phyloP scores from a whole-genome alignment of 1,140 invertebrate species.

The Contarinia nasturtii region DNA sequence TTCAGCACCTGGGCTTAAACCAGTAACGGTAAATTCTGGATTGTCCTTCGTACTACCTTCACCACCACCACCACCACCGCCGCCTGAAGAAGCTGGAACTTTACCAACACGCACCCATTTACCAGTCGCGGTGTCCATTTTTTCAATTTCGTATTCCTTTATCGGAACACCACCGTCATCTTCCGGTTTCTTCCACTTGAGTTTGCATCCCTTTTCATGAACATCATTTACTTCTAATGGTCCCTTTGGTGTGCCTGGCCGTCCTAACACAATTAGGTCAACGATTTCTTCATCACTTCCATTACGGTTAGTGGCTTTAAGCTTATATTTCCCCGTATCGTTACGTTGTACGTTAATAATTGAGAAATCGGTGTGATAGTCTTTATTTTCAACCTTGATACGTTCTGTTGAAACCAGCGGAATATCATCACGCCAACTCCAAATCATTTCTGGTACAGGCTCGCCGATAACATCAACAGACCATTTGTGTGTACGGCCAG shows the following conservation, averaged over 20 bases:
- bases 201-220: conserved; percentile 67
- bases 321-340: conserved; percentile 80
- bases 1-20: conserved; percentile 74
- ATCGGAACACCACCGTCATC: conserved; percentile 88
- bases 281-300: conserved; percentile 78
- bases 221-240: conserved; percentile 76
- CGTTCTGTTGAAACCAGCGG: conserved; percentile 62
- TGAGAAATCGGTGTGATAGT: conserved; percentile 80
- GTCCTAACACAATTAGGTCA: conserved; percentile 77
- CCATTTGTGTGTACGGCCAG: conserved; percentile 81
- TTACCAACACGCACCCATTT: conserved; percentile 77
- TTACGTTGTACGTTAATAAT: conserved; percentile 64
- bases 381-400: conserved; percentile 73
- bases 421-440: conserved; percentile 72
- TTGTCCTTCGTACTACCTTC: conserved; percentile 49
- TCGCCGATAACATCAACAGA: conserved; percentile 79
- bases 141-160: conserved; percentile 87
- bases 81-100: conserved; percentile 25
- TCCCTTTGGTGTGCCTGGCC: conserved; percentile 69
- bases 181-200: conserved; percentile 79
- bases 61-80: too few species aligned
- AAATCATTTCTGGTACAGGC: conserved; percentile 66
- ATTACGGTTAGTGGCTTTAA: conserved; percentile 74
- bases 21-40: conserved; percentile 68
- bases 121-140: conserved; percentile 75